Evolutionary conservation across 1,140 invertebrate genomes (phyloP).

Genomic region (Pachypsylla venusta): DNA sequence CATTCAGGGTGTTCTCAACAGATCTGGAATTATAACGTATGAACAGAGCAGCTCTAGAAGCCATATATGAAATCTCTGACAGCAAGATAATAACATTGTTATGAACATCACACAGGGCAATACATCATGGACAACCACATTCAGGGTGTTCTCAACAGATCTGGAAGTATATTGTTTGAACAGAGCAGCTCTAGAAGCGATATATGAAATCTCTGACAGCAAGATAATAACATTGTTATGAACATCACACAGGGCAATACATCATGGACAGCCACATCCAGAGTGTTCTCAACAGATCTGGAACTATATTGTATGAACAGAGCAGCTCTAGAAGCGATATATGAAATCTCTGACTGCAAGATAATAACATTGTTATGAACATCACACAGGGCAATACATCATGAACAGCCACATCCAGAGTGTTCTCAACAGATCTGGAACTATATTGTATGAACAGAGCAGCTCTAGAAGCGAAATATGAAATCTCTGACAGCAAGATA

Average conservation of each 20-base stretch:
- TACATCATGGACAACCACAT: neutral
- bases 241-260: conserved; percentile 5
- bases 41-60: too few species aligned
- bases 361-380: conserved; percentile 8
- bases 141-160: too few species aligned
- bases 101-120: conserved; percentile 7
- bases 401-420: neutral
- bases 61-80: conserved; percentile 8
- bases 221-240: conserved; percentile 10
- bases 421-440: too few species aligned
- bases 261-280: neutral
- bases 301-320: too few species aligned
- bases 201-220: conserved; percentile 6
- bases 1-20: conserved; percentile 7
- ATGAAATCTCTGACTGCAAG: conserved; percentile 4
- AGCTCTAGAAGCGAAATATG: conserved; percentile 5
- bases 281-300: too few species aligned
- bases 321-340: conserved; percentile 8
- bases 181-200: conserved; percentile 7
- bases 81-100: conserved; percentile 9
- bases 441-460: too few species aligned
- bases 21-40: too few species aligned
- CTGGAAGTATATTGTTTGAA: too few species aligned
- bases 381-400: conserved; percentile 8
- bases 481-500: conserved; percentile 8